phyloP scores from a whole-genome alignment of 1,140 invertebrate species.

The Ips typographus region DNA sequence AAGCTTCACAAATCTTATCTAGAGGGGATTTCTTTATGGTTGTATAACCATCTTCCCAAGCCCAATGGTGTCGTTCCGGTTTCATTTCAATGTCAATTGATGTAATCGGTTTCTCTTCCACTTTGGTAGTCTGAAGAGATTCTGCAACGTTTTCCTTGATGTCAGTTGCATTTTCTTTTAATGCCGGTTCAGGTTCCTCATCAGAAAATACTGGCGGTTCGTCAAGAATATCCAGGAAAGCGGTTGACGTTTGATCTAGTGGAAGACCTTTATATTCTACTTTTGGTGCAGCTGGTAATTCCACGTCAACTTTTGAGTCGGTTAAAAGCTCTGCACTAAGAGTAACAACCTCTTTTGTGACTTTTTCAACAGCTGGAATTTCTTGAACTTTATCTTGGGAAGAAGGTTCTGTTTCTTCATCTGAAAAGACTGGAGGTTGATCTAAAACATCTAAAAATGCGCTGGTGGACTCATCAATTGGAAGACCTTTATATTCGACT shows the following conservation, averaged over 20 bases:
- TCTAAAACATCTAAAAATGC: conserved; percentile 58
- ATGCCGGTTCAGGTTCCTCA: conserved; percentile 5
- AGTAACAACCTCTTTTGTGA: background rate
- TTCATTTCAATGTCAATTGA: conserved; percentile 24
- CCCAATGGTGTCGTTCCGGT: conserved; percentile 22
- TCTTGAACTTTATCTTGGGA: conserved; percentile 58
- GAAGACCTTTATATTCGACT: conserved; percentile 3
- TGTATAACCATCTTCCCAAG: conserved; percentile 29
- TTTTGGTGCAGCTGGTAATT: conserved; percentile 9
- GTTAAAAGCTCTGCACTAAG: background rate
- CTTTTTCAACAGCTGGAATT: conserved; percentile 50
- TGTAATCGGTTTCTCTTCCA: conserved; percentile 9
- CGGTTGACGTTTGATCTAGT: conserved; percentile 54
- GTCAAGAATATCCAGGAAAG: conserved; percentile 58
- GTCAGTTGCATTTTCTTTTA: background rate
- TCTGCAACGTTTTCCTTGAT: background rate
- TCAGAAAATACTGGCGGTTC: conserved; percentile 53
- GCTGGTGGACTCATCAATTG: conserved; percentile 48
- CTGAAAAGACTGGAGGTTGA: conserved; percentile 53
- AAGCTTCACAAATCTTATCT: conserved; percentile 14
- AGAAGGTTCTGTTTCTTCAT: conserved; percentile 51
- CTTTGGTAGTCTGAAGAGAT: background rate
- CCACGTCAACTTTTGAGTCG: background rate
- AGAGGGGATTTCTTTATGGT: conserved; percentile 16
- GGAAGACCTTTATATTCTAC: conserved; percentile 52